Percentiles rank a stretch among this genome's conserved stretches.
Conservation (phyloP, 2,888 invertebrate species). For the Plebejus anna region DNA sequence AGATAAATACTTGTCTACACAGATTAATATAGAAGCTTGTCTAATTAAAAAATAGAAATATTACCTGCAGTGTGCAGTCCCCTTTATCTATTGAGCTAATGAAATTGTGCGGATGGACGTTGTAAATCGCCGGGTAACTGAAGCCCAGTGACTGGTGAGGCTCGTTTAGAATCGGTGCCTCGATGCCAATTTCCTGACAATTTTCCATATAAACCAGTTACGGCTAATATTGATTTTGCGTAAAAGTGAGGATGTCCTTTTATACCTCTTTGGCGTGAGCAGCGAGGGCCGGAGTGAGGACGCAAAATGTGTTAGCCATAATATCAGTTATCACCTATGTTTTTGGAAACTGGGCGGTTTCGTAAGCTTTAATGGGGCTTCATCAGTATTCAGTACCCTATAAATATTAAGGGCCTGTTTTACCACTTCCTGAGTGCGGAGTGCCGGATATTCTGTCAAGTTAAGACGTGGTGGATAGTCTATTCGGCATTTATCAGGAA, state of each 20-base stretch:
- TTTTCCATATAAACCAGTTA: not conserved
- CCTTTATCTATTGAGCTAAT: not conserved
- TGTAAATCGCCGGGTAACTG: not conserved
- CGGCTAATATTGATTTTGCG: slow-evolving; percentile 1
- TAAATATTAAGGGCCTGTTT: not conserved
- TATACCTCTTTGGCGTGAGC: not conserved
- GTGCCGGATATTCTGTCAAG: too few relatives aligned
- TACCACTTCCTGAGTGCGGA: too few relatives aligned
- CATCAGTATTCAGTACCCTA: too few relatives aligned
- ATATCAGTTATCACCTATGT: not conserved
- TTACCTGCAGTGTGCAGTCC: too few relatives aligned
- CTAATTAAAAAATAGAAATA: too few relatives aligned
- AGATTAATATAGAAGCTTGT: too few relatives aligned
- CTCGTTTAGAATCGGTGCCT: not conserved
- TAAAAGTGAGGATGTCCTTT: not conserved
- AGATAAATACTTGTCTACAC: too few relatives aligned
- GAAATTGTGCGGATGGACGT: not conserved
- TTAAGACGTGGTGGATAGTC: too few relatives aligned
- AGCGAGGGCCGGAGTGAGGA: not conserved
- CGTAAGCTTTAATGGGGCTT: not conserved
- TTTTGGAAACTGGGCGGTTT: not conserved
- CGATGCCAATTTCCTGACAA: slow-evolving; percentile 6
- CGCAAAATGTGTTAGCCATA: not conserved
- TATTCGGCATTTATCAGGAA: too few relatives aligned
- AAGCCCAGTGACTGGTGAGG: not conserved